Conservation (phyloP, 2,797 vertebrate species). For the Loriculus beryllinus region DNA sequence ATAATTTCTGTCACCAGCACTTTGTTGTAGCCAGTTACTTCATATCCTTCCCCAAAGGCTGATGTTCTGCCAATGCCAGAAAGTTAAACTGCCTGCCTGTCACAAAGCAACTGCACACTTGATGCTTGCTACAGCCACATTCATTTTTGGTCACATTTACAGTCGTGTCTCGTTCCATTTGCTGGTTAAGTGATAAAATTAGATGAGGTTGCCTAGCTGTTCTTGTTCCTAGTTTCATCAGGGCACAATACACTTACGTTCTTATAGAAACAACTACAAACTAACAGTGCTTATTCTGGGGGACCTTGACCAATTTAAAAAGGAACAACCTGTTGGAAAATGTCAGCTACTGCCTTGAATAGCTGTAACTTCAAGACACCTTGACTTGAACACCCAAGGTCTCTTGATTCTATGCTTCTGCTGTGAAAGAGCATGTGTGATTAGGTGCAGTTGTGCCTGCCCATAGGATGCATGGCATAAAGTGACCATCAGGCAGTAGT, state of each 20-base stretch:
- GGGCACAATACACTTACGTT: neutral
- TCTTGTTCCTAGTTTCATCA: neutral
- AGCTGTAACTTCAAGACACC: neutral
- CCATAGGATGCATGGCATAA: neutral
- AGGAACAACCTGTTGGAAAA: neutral
- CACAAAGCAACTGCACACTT: neutral
- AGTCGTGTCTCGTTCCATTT: neutral
- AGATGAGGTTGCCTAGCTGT: neutral
- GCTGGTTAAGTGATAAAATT: neutral
- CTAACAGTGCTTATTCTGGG: neutral
- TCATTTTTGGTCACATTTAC: neutral
- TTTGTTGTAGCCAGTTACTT: neutral
- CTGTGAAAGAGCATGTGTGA: neutral
- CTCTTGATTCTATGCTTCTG: neutral
- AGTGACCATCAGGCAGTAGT: neutral
- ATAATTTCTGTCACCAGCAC: neutral
- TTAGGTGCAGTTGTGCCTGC: neutral
- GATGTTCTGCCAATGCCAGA: neutral
- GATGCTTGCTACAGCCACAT: neutral
- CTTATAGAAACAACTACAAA: neutral
- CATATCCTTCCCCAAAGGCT: neutral
- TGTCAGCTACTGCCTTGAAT: neutral
- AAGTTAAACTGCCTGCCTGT: neutral
- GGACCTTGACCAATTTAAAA: neutral
- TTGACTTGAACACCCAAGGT: neutral